Percentiles rank a stretch among this genome's conserved stretches.
Conservation (phyloP, 2,888 invertebrate genomes). For the Cheilosia urbana region DNA sequence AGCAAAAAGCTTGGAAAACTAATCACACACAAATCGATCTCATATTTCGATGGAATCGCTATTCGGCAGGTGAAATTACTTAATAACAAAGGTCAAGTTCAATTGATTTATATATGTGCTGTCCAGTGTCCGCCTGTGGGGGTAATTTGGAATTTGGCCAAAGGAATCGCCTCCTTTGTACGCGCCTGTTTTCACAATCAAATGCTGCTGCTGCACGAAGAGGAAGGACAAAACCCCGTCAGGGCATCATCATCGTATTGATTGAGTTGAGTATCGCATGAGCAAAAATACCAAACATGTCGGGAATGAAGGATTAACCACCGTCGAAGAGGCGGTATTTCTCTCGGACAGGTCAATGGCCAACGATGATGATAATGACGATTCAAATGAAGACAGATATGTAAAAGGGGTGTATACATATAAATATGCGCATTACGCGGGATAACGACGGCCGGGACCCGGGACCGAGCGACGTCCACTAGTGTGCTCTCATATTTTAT, state of each 20-base stretch:
- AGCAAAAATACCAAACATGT: neutral
- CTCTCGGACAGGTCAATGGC: neutral
- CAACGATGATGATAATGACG: neutral
- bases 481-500: conserved; percentile 19
- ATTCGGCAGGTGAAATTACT: conserved; percentile 15
- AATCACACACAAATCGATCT: conserved; percentile 15
- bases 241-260: neutral
- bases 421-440: conserved; percentile 9
- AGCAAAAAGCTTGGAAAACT: neutral
- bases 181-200: neutral
- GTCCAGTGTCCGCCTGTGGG: neutral
- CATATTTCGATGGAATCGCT: conserved; percentile 4
- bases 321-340: neutral
- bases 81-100: conserved; percentile 24
- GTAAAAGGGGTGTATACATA: neutral
- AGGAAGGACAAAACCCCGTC: neutral
- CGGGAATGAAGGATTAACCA: conserved; percentile 9
- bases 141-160: conserved; percentile 8
- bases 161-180: neutral
- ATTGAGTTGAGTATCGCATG: conserved; percentile 1
- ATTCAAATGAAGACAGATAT: neutral
- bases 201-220: neutral
- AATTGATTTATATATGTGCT: conserved; percentile 5
- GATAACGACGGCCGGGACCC: neutral
- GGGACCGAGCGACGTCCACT: neutral